These are phyloP conservation scores for Linnaemya tessellans DNA, from an alignment of 2,888 invertebrate genomes.

Conservation along the genomic window DNA sequence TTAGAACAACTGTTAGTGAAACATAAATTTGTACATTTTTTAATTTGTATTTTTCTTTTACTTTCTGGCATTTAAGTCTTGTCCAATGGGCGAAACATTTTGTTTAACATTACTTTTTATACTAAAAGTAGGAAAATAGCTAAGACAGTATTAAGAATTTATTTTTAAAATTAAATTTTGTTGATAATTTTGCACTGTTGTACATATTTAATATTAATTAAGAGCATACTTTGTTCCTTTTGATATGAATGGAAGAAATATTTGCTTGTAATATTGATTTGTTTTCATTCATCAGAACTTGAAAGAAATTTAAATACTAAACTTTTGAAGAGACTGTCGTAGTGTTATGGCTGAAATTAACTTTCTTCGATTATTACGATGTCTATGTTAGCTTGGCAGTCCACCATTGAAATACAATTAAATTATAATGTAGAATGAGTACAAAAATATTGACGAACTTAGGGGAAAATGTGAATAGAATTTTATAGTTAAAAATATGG, in stretches of 20 bases:
- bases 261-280: slow-evolving; percentile 18
- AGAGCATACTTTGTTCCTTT: neutral
- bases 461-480: slow-evolving; percentile 54
- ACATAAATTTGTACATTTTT: slow-evolving; percentile 71
- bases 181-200: slow-evolving; percentile 1
- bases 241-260: slow-evolving; percentile 19
- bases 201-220: slow-evolving; percentile 8
- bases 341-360: slow-evolving; percentile 4
- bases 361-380: neutral
- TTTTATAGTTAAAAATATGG: slow-evolving; percentile 52
- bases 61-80: slow-evolving; percentile 34
- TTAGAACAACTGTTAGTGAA: slow-evolving; percentile 56
- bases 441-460: slow-evolving; percentile 35
- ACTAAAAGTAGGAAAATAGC: slow-evolving; percentile 16
- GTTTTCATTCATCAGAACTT: neutral
- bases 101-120: slow-evolving; percentile 49
- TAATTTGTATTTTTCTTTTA: slow-evolving; percentile 47
- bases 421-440: slow-evolving; percentile 40
- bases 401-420: slow-evolving; percentile 43
- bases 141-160: neutral
- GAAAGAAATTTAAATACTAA: slow-evolving; percentile 35
- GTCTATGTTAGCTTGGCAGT: slow-evolving; percentile 6
- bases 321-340: slow-evolving; percentile 13
- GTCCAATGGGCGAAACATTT: slow-evolving; percentile 28
- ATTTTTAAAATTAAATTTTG: neutral